A percentile compares a stretch with the other conserved stretches of the same genome.
Conservation (phyloP, 2,113 vertebrate genomes). For the Perca flavescens region DNA sequence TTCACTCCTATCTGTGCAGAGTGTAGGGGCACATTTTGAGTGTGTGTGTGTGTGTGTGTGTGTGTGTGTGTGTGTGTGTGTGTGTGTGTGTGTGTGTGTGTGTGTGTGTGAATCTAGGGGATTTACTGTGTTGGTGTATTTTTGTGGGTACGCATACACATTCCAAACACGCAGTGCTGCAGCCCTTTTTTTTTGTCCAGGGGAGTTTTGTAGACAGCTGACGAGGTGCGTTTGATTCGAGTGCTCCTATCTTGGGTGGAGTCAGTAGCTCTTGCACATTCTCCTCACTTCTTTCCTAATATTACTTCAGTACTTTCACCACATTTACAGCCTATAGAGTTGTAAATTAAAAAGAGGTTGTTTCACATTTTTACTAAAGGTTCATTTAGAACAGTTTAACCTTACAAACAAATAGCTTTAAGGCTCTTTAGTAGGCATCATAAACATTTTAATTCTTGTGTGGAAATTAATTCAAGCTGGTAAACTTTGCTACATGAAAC, state of each 20-base stretch:
- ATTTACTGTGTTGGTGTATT: background rate
- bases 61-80: constrained; percentile 18
- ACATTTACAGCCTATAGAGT: constrained; percentile 18
- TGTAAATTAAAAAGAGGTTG: background rate
- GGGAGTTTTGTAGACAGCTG: constrained; percentile 31
- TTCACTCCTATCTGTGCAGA: constrained; percentile 76
- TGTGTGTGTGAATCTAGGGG: background rate
- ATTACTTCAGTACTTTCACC: constrained; percentile 15
- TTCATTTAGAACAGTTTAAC: background rate
- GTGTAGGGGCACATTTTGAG: constrained; percentile 55
- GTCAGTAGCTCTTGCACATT: constrained; percentile 20
- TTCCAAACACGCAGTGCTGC: constrained; percentile 13
- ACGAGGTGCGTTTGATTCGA: constrained; percentile 50
- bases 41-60: constrained; percentile 17
- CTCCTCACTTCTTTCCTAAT: background rate
- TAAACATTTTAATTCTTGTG: background rate
- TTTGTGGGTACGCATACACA: background rate
- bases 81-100: constrained; percentile 25
- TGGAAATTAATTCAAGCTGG: constrained; percentile 16
- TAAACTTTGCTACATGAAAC: constrained; percentile 12
- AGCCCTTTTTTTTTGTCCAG: constrained; percentile 3
- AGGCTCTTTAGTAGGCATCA: background rate
- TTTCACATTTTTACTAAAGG: constrained; percentile 16
- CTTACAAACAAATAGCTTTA: background rate
- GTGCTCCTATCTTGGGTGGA: constrained; percentile 23